Conservation (phyloP, 2,797 vertebrate species). For the Picus viridis region DNA sequence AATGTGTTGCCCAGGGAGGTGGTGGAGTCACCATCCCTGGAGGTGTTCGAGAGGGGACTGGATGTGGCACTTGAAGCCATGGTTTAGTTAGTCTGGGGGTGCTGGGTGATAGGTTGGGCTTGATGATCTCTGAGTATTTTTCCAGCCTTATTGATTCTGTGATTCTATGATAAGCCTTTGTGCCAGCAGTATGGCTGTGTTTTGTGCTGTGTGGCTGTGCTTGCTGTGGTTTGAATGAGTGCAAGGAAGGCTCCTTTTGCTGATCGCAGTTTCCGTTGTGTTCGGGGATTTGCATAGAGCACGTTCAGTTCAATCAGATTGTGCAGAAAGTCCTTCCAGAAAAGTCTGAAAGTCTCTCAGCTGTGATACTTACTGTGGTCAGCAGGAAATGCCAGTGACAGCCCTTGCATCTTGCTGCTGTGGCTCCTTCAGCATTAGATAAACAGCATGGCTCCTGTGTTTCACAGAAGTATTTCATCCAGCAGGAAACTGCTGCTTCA, state of each 20-base stretch:
- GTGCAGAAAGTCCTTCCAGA: conserved; percentile 27
- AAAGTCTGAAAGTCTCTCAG: conserved; percentile 29
- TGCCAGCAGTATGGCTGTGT: background rate
- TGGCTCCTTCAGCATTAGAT: conserved; percentile 57
- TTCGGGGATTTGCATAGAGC: conserved; percentile 46
- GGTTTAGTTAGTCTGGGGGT: no score
- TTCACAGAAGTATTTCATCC: conserved; percentile 35
- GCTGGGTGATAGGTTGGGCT: no score
- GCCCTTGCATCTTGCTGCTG: conserved; percentile 60
- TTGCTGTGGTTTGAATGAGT: conserved; percentile 2
- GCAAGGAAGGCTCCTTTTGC: conserved; percentile 10
- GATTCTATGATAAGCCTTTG: background rate
- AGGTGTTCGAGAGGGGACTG: no score
- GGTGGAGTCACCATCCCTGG: no score
- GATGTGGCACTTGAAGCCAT: no score
- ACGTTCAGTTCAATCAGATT: conserved; percentile 33
- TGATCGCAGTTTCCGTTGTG: conserved; percentile 20
- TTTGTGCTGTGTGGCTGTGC: background rate
- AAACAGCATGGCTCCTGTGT: conserved; percentile 46
- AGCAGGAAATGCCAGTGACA: conserved; percentile 39
- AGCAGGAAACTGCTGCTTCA: background rate
- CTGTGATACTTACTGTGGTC: conserved; percentile 6
- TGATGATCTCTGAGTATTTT: no score
- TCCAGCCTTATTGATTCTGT: no score
- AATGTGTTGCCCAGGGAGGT: no score